Evolutionary conservation across 2,113 vertebrate genomes (phyloP).

Genomic region (Platycercus adscitus): DNA sequence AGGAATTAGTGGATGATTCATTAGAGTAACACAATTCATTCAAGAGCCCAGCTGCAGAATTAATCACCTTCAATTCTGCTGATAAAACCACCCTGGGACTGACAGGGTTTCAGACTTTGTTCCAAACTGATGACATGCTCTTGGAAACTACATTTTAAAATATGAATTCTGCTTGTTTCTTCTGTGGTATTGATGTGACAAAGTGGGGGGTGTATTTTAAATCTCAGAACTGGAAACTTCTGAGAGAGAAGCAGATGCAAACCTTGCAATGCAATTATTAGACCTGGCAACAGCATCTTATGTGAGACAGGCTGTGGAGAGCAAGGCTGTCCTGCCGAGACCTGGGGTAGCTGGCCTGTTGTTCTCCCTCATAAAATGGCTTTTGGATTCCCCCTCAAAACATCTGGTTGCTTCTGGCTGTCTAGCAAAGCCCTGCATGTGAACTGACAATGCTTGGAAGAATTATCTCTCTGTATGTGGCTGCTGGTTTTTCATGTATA

Average conservation of each 20-base stretch:
- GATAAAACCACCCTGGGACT: constrained; percentile 55
- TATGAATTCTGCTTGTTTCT: background rate
- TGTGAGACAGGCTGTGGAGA: background rate
- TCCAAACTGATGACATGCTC: constrained; percentile 53
- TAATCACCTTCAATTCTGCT: constrained; percentile 44
- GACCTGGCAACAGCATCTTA: background rate
- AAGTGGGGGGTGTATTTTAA: background rate
- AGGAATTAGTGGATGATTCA: constrained; percentile 37
- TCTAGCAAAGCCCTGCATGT: background rate
- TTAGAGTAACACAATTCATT: constrained; percentile 19
- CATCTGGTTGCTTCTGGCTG: background rate
- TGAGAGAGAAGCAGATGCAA: background rate
- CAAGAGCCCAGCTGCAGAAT: constrained; percentile 39
- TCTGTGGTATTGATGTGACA: background rate
- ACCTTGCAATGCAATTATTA: background rate
- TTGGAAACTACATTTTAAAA: constrained; percentile 29
- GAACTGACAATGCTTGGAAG: background rate
- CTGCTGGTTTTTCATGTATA: background rate
- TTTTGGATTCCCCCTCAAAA: background rate
- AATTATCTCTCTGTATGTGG: background rate
- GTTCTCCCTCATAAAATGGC: background rate
- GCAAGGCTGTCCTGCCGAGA: background rate
- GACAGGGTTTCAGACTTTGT: constrained; percentile 36
- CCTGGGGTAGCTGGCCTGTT: background rate
- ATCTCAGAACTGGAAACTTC: background rate